Percentiles rank a stretch among this genome's conserved stretches.
Evolutionary conservation across 2,113 vertebrate genomes (phyloP).

Genomic region (Acanthisitta chloris): DNA sequence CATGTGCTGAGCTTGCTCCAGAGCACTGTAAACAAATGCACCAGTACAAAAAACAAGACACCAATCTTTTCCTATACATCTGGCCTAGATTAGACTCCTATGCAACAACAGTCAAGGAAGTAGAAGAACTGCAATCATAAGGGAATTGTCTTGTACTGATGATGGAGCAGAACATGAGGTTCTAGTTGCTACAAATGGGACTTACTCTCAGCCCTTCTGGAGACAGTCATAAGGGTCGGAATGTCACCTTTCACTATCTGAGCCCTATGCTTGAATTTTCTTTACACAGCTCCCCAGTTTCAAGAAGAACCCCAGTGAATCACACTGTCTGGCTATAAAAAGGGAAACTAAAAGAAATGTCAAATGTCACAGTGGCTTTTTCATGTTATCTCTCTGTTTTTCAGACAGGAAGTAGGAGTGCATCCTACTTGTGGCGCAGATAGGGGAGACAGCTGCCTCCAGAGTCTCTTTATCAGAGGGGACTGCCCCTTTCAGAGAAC

Average conservation of each 20-base stretch:
- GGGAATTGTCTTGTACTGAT: neutral
- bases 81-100: neutral
- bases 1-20: neutral
- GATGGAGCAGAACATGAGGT: neutral
- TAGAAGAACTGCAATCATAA: neutral
- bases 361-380: constrained; percentile 52
- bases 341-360: constrained; percentile 59
- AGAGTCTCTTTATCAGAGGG: constrained; percentile 18
- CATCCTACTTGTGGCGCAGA: constrained; percentile 40
- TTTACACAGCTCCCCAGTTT: constrained; percentile 32
- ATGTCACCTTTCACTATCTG: neutral
- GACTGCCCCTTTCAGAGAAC: constrained; percentile 49
- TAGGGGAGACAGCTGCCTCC: constrained; percentile 44
- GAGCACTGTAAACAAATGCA: neutral
- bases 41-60: neutral
- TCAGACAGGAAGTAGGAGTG: constrained; percentile 63
- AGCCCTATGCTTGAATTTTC: neutral
- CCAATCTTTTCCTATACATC: neutral
- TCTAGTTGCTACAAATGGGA: neutral
- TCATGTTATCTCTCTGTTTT: constrained; percentile 16
- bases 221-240: neutral
- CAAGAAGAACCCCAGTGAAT: constrained; percentile 56
- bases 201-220: neutral
- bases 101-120: neutral
- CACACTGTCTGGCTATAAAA: constrained; percentile 47